Conservation (phyloP, 1,140 invertebrate genomes). For the Hormaphis cornu region DNA sequence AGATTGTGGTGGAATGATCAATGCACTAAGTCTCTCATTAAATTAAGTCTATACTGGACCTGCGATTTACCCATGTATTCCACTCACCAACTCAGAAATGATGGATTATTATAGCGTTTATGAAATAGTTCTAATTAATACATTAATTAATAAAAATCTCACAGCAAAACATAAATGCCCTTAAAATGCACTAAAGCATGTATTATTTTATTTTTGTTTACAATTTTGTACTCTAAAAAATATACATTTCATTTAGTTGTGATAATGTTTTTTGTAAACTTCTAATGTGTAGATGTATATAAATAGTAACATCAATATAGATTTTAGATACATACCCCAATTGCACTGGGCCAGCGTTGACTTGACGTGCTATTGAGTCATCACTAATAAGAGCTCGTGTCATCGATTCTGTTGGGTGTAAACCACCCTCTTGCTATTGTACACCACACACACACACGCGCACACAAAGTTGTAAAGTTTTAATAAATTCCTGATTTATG, state of each 20-base stretch:
- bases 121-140: constrained; percentile 11
- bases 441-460: constrained; percentile 54
- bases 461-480: constrained; percentile 36
- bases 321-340: constrained; percentile 75
- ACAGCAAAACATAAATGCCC: constrained; percentile 30
- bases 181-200: constrained; percentile 1
- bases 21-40: background rate
- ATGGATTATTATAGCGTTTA: constrained; percentile 23
- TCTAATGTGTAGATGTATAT: constrained; percentile 17
- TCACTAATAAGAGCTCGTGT: constrained; percentile 81
- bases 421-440: constrained; percentile 76
- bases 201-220: background rate
- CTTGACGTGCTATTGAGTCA: constrained; percentile 71
- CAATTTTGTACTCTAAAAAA: background rate
- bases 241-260: background rate
- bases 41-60: background rate
- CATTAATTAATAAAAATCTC: constrained; percentile 1
- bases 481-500: background rate
- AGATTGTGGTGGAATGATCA: constrained; percentile 28
- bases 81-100: constrained; percentile 20
- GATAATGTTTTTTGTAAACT: background rate
- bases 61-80: constrained; percentile 14
- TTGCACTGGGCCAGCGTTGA: constrained; percentile 68
- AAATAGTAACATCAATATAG: constrained; percentile 28
- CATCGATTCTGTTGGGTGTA: constrained; percentile 82